These are phyloP conservation scores for Sphinx pinastri DNA, from an alignment of 2,888 invertebrate genomes.

Conservation along the genomic window DNA sequence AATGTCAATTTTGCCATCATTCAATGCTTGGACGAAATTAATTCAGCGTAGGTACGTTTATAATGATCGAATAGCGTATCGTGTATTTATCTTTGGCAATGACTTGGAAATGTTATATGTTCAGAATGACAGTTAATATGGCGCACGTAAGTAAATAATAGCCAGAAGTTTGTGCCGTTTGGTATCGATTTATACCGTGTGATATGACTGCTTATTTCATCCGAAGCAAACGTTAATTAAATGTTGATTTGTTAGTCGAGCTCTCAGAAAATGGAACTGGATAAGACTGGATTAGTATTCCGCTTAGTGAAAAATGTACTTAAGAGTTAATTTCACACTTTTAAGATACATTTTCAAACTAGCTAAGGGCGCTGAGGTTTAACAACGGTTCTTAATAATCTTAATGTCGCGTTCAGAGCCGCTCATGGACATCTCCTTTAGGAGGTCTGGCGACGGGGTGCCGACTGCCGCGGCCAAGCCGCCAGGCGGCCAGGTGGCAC, in stretches of 20 bases:
- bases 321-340: no score
- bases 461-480: slow-evolving; percentile 52
- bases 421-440: slow-evolving; percentile 20
- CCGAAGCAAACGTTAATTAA: no score
- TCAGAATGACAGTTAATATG: slow-evolving; percentile 72
- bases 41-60: slow-evolving; percentile 69
- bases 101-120: slow-evolving; percentile 72
- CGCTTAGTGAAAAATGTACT: no score
- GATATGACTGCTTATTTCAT: background rate
- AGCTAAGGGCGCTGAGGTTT: no score
- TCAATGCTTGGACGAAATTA: slow-evolving; percentile 78
- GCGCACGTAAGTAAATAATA: slow-evolving; percentile 64
- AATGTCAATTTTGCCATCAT: slow-evolving; percentile 82
- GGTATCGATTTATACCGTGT: background rate
- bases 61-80: slow-evolving; percentile 52
- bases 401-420: background rate
- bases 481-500: slow-evolving; percentile 30
- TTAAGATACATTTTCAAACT: no score
- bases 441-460: slow-evolving; percentile 57
- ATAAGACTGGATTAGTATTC: no score
- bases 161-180: background rate
- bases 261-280: no score
- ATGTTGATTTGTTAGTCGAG: no score
- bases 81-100: slow-evolving; percentile 75
- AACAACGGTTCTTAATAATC: background rate